A percentile compares a stretch with the other conserved stretches of the same genome.
phyloP scores from a whole-genome alignment of 2,797 vertebrate species.

The Sebastes kiyomatsui region DNA sequence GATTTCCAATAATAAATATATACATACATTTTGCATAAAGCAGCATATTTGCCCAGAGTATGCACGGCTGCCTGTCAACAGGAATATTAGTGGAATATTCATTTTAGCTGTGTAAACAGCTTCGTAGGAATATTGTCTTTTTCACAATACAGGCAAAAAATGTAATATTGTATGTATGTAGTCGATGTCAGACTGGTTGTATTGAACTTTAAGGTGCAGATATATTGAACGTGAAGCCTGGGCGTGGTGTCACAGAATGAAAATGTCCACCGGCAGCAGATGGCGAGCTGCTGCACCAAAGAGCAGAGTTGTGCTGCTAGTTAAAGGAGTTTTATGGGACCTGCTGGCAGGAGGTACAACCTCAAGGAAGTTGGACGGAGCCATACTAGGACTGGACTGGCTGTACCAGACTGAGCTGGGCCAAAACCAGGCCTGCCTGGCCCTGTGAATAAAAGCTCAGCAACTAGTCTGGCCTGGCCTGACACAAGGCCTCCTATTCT shows the following conservation, averaged over 20 bases:
- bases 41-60: too few species aligned
- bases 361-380: conserved; percentile 56
- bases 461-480: conserved; percentile 41
- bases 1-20: too few species aligned
- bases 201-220: not conserved
- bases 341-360: conserved; percentile 53
- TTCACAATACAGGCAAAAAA: not conserved
- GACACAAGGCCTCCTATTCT: conserved; percentile 66
- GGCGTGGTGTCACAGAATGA: not conserved
- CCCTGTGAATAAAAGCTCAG: conserved; percentile 41
- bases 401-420: conserved; percentile 22
- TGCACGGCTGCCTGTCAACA: too few species aligned
- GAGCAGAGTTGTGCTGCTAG: conserved; percentile 1
- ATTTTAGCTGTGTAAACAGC: not conserved
- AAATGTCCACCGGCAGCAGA: not conserved
- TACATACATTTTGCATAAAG: too few species aligned
- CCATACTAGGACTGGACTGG: conserved; percentile 30
- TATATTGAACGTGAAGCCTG: not conserved
- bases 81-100: too few species aligned
- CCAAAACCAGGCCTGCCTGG: conserved; percentile 63
- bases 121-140: too few species aligned
- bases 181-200: not conserved
- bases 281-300: not conserved
- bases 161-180: not conserved
- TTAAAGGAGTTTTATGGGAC: conserved; percentile 45